Conservation (phyloP, 1,140 invertebrate species). For the Pogonomyrmex californicus region DNA sequence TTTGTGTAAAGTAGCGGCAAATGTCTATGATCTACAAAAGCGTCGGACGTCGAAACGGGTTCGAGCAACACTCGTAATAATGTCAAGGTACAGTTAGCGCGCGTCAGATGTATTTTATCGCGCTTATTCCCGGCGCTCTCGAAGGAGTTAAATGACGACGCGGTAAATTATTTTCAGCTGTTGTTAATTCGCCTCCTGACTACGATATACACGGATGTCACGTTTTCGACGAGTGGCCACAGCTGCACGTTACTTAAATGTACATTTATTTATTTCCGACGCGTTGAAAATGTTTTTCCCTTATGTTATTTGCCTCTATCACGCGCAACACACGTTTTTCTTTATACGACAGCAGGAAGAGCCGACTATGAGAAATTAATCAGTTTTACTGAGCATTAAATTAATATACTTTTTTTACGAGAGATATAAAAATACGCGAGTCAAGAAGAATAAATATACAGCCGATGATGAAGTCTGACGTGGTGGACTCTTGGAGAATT, state of each 20-base stretch:
- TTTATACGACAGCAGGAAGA: neutral
- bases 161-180: slow-evolving; percentile 26
- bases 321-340: neutral
- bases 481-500: slow-evolving; percentile 1
- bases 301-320: neutral
- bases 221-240: neutral
- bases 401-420: neutral
- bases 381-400: neutral
- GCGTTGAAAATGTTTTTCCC: neutral
- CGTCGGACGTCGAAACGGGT: slow-evolving; percentile 34
- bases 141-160: neutral
- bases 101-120: slow-evolving; percentile 56
- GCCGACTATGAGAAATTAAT: neutral
- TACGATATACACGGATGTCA: neutral
- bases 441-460: neutral
- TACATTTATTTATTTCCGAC: neutral
- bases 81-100: slow-evolving; percentile 74
- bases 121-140: slow-evolving; percentile 39
- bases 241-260: neutral
- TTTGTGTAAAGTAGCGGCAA: neutral
- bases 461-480: neutral
- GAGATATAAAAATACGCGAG: neutral
- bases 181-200: neutral
- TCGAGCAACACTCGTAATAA: slow-evolving; percentile 56
- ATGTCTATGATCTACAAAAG: slow-evolving; percentile 28